Percentiles rank a stretch among this genome's conserved stretches.
These are phyloP conservation scores for Drosophila funebris DNA, from an alignment of 1,140 invertebrate genomes.

Conservation along the genomic window DNA sequence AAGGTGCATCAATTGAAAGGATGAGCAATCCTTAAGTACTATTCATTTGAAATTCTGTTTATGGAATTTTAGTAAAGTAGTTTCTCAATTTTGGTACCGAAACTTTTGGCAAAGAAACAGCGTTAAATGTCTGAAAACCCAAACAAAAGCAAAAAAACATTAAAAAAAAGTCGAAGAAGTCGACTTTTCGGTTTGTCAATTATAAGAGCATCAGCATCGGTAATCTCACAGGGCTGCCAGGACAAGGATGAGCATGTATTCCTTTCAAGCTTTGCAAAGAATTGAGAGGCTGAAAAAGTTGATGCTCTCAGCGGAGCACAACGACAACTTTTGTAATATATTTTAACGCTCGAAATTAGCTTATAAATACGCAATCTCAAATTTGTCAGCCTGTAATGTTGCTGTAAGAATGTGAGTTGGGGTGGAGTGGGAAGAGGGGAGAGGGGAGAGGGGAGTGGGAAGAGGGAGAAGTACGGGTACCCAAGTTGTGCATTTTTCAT, in stretches of 20 bases:
- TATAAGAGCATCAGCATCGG: slow-evolving; percentile 8
- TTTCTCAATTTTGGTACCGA: slow-evolving; percentile 29
- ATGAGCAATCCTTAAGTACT: slow-evolving; percentile 1
- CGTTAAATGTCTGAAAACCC: slow-evolving; percentile 14
- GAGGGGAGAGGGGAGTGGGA: neutral
- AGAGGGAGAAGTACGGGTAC: neutral
- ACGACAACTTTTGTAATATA: slow-evolving; percentile 45
- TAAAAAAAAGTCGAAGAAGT: neutral
- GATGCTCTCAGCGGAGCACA: slow-evolving; percentile 10
- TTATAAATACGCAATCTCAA: slow-evolving; percentile 75
- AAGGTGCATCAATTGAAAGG: slow-evolving; percentile 37
- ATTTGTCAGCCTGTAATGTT: neutral
- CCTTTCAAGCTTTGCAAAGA: neutral
- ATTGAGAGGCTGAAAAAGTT: slow-evolving; percentile 29
- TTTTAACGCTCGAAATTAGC: slow-evolving; percentile 62
- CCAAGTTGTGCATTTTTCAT: slow-evolving; percentile 71
- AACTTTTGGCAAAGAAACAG: slow-evolving; percentile 15
- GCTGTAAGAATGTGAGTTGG: neutral
- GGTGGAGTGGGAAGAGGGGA: neutral
- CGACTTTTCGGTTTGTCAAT: slow-evolving; percentile 17
- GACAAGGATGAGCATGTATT: neutral
- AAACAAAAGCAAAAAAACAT: neutral
- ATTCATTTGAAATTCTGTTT: slow-evolving; percentile 66
- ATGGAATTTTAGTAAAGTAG: slow-evolving; percentile 50
- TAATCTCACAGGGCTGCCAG: neutral